Evolutionary conservation across 2,888 invertebrate species (phyloP), one percentile per base, ranked within the genome.

Genomic region (Tanypteryx hageni): DNA sequence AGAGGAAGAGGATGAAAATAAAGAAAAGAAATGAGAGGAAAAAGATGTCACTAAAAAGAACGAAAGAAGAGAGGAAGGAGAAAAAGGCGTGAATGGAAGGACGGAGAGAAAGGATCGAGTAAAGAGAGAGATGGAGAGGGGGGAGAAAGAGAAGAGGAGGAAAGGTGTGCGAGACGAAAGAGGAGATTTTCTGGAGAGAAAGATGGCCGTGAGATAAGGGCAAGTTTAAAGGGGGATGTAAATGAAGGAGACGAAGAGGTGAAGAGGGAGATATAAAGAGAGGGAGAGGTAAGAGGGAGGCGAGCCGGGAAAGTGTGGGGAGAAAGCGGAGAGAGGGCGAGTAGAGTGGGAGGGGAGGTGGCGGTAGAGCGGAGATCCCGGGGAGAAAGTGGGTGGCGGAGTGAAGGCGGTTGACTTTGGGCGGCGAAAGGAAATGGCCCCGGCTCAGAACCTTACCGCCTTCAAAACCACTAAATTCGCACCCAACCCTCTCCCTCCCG

Each of bases 341-440:
- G n/a, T 0, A 44, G 44, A 3, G 83, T 22, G 31, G 27, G 22
- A 10, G 16, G 61, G 27, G 61, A 31, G 18, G 13, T 64, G 44
- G 64, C 61, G n/a, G 89, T 31, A 13, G 89, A 44, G 64, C 18
- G 64, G 89, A 89, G 44, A 64, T 76, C 76, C 27, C n/a, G 44
- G 31, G 61, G 8, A n/a, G 89, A 64, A 64, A 31, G 44, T 61
- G 89, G 64, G 64, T 27, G 89, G 64, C 44, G 31, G 61, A 31
- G 64, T 61, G 89, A 61, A 76, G 89, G 59, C 89, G 89, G 89
- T 89, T 89, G 89, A 89, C 89, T 89, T 31, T 89, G 89, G 68
- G 64, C 64, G 68, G 16, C 61, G 89, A 64, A 58, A 89, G 89
- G 89, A 89, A 89, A 89, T 89, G 89, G 89, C 31, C 58, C 89